Conservation (phyloP, 2,888 invertebrate genomes). For the Melanargia galathea region DNA sequence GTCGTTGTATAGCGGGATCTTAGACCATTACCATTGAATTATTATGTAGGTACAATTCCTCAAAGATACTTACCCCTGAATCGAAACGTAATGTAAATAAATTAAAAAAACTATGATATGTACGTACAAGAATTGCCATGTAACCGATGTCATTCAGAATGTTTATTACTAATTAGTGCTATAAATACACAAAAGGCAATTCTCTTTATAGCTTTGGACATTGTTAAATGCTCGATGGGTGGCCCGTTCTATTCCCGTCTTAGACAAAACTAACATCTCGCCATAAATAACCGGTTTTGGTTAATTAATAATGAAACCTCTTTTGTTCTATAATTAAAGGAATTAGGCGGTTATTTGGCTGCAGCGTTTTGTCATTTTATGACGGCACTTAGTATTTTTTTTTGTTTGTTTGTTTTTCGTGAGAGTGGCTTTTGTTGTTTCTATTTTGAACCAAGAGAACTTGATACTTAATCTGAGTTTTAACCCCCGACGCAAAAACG, state of each 20-base stretch:
- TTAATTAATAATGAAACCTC: slow-evolving; percentile 73
- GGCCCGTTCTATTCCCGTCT: slow-evolving; percentile 70
- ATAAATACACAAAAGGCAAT: slow-evolving; percentile 29
- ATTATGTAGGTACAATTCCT: too few species aligned
- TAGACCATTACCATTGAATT: too few species aligned
- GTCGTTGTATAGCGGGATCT: too few species aligned
- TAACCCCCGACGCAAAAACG: too few species aligned
- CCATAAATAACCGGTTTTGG: slow-evolving; percentile 77
- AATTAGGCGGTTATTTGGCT: slow-evolving; percentile 52
- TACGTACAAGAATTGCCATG: background rate
- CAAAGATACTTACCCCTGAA: too few species aligned
- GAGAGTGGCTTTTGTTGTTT: background rate
- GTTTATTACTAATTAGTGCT: slow-evolving; percentile 24
- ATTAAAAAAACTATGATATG: background rate
- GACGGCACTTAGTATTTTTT: slow-evolving; percentile 4
- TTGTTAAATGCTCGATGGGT: slow-evolving; percentile 60
- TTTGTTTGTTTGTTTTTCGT: slow-evolving; percentile 9
- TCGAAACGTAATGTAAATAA: background rate
- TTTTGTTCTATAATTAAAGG: slow-evolving; percentile 62
- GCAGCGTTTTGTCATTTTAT: slow-evolving; percentile 27
- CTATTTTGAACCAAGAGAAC: too few species aligned
- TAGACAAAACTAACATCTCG: slow-evolving; percentile 64
- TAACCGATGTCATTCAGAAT: slow-evolving; percentile 7
- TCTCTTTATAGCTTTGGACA: slow-evolving; percentile 31
- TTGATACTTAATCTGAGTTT: too few species aligned